phyloP scores from a whole-genome alignment of 2,888 invertebrate genomes.

The Muscina levida region DNA sequence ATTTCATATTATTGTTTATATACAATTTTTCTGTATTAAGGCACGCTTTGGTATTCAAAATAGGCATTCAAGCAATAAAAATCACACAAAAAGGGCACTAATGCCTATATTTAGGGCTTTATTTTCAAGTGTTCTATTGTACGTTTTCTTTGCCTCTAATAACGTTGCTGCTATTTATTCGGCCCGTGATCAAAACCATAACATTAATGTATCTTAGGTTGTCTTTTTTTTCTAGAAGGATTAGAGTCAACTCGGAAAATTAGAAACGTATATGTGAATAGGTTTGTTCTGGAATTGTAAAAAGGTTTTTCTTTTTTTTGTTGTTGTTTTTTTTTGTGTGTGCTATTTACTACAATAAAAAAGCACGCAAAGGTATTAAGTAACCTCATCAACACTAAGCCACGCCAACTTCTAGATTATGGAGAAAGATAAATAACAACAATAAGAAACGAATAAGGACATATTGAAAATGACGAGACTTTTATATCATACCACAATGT shows the following conservation, averaged over 20 bases:
- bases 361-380: conserved; percentile 65
- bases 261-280: conserved; percentile 37
- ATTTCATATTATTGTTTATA: conserved; percentile 51
- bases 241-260: conserved; percentile 63
- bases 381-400: conserved; percentile 67
- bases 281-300: neutral
- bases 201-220: conserved; percentile 51
- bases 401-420: conserved; percentile 59
- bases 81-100: conserved; percentile 71
- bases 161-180: conserved; percentile 35
- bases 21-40: conserved; percentile 2
- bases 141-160: conserved; percentile 33
- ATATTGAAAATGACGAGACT: conserved; percentile 47
- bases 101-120: conserved; percentile 63
- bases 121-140: conserved; percentile 44
- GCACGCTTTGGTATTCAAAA: conserved; percentile 75
- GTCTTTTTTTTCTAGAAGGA: conserved; percentile 54
- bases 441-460: conserved; percentile 11
- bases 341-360: conserved; percentile 49
- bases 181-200: conserved; percentile 50
- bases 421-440: conserved; percentile 17
- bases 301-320: conserved; percentile 24
- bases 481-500: too few species aligned
- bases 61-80: conserved; percentile 74
- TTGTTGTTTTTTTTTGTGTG: conserved; percentile 18